Evolutionary conservation across 2,113 vertebrate genomes (phyloP).

Genomic region (Tringa solitaria): DNA sequence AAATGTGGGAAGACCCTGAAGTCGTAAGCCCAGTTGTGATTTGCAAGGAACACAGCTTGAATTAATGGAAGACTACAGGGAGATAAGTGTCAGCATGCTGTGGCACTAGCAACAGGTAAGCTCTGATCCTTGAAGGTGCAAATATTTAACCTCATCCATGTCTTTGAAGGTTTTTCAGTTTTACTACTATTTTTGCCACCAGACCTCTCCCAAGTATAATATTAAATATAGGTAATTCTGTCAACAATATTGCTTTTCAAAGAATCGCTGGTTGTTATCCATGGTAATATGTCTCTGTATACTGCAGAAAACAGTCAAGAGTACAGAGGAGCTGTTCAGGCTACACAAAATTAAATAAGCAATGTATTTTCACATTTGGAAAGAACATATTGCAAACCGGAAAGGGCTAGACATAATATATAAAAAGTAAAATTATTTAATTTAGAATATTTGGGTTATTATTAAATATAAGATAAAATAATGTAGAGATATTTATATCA

Average conservation of each 20-base stretch:
- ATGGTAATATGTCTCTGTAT: accelerated
- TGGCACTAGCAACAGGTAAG: background rate
- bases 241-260: background rate
- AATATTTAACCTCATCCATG: background rate
- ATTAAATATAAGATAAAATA: background rate
- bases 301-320: background rate
- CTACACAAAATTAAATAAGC: background rate
- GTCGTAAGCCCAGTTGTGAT: background rate
- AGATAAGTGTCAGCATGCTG: background rate
- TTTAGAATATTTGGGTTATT: background rate
- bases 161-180: background rate
- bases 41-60: background rate
- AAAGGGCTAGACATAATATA: background rate
- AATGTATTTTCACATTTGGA: background rate
- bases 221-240: background rate
- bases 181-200: background rate
- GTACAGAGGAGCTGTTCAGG: background rate
- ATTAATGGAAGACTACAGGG: background rate
- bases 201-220: background rate
- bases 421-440: background rate
- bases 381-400: background rate
- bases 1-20: background rate
- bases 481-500: background rate
- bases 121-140: background rate
- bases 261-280: background rate